phyloP scores from a whole-genome alignment of 2,113 vertebrate genomes.

The Cariama cristata region DNA sequence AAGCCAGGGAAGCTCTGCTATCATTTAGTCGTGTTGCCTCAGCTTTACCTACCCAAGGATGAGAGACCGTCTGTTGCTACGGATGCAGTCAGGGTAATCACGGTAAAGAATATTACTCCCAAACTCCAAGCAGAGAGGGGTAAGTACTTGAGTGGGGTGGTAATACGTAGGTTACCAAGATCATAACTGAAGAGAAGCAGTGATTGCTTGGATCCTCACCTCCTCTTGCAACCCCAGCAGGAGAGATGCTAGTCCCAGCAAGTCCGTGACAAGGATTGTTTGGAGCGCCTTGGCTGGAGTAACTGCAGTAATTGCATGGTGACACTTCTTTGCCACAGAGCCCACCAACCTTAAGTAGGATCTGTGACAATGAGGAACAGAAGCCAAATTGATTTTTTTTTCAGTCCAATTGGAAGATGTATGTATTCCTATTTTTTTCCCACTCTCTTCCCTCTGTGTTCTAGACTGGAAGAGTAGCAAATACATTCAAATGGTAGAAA shows the following conservation, averaged over 20 bases:
- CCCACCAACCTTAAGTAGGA: neutral
- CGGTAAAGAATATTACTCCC: neutral
- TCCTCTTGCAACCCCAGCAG: neutral
- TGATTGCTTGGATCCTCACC: neutral
- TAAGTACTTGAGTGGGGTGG: neutral
- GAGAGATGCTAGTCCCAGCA: neutral
- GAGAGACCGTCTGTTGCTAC: neutral
- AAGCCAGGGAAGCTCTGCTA: neutral
- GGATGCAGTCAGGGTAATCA: neutral
- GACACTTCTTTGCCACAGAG: neutral
- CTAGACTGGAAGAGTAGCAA: neutral
- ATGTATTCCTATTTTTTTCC: neutral
- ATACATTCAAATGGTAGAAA: neutral
- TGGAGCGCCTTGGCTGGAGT: neutral
- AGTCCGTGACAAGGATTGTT: neutral
- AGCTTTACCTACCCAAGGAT: neutral
- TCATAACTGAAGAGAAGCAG: neutral
- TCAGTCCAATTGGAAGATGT: neutral
- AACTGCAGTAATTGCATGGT: rapidly evolving
- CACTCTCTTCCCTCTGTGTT: neutral
- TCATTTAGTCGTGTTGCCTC: neutral
- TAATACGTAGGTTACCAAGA: neutral
- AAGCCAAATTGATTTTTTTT: neutral
- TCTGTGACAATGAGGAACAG: neutral
- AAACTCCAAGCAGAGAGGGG: neutral